Conservation (phyloP, 1,140 invertebrate species). For the Portunus trituberculatus region DNA sequence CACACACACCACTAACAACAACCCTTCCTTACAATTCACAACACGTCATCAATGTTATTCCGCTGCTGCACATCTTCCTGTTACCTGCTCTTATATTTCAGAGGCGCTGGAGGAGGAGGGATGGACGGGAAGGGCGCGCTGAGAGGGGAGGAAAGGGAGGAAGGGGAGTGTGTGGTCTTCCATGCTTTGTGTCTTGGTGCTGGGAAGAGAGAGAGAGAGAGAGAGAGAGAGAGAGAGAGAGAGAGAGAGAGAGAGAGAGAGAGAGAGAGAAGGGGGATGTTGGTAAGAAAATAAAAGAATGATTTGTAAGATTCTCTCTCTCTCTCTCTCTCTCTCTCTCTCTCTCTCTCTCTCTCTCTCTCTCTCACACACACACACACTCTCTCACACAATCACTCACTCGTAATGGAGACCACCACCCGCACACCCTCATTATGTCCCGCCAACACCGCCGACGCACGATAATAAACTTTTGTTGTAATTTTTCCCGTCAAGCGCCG, state of each 20-base stretch:
- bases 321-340: too few species aligned
- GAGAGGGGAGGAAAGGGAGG: neutral
- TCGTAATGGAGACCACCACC: too few species aligned
- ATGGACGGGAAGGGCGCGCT: neutral
- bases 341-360: too few species aligned
- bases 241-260: neutral
- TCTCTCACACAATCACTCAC: too few species aligned
- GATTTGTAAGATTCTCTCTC: neutral
- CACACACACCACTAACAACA: conserved; percentile 17
- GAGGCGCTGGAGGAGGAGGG: too few species aligned
- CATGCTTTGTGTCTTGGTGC: neutral
- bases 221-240: conserved; percentile 18
- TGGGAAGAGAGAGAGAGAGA: neutral
- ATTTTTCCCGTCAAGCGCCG: conserved; percentile 25
- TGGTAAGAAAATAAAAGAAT: neutral
- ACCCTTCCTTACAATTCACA: neutral
- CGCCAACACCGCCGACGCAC: neutral
- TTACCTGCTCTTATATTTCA: too few species aligned
- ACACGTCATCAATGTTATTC: neutral
- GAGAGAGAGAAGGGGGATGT: neutral
- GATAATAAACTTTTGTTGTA: neutral
- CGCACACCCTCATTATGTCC: neutral
- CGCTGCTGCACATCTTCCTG: neutral
- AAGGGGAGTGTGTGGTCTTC: neutral
- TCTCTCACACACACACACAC: too few species aligned